Conservation (phyloP, 2,797 vertebrate species). For the Onychomys torridus region DNA sequence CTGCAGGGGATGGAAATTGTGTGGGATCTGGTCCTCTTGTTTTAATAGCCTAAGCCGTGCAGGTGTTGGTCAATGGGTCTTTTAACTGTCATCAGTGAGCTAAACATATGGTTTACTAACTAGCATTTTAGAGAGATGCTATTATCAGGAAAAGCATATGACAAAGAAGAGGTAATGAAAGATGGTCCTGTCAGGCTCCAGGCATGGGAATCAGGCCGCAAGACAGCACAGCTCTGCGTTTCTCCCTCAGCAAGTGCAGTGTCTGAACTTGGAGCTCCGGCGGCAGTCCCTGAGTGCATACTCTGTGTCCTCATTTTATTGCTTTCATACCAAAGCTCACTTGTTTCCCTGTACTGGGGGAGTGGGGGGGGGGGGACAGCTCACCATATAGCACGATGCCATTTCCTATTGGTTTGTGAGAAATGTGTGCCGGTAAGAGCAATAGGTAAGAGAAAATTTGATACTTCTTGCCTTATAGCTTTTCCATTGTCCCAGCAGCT, state of each 20-base stretch:
- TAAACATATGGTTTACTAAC: slow-evolving; percentile 35
- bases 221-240: slow-evolving; percentile 37
- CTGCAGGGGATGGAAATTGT: not conserved
- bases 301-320: slow-evolving; percentile 15
- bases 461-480: not conserved
- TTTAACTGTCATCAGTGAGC: slow-evolving; percentile 46
- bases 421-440: not conserved
- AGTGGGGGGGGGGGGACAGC: not conserved
- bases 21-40: not conserved
- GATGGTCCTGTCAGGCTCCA: slow-evolving; percentile 11
- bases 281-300: slow-evolving; percentile 14
- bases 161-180: slow-evolving; percentile 45
- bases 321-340: slow-evolving; percentile 17
- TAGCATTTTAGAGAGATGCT: slow-evolving; percentile 23
- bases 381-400: slow-evolving; percentile 6
- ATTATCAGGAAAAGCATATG: not conserved
- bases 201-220: not conserved
- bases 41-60: not conserved
- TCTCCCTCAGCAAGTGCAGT: slow-evolving; percentile 42
- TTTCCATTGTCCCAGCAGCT: not conserved
- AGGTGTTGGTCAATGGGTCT: not conserved
- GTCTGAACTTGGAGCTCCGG: slow-evolving; percentile 66
- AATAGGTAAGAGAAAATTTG: not conserved
- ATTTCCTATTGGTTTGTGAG: slow-evolving; percentile 34
- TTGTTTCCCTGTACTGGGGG: slow-evolving; percentile 8